phyloP scores from a whole-genome alignment of 1,140 invertebrate species.

The Pachypeltis micranthus region DNA sequence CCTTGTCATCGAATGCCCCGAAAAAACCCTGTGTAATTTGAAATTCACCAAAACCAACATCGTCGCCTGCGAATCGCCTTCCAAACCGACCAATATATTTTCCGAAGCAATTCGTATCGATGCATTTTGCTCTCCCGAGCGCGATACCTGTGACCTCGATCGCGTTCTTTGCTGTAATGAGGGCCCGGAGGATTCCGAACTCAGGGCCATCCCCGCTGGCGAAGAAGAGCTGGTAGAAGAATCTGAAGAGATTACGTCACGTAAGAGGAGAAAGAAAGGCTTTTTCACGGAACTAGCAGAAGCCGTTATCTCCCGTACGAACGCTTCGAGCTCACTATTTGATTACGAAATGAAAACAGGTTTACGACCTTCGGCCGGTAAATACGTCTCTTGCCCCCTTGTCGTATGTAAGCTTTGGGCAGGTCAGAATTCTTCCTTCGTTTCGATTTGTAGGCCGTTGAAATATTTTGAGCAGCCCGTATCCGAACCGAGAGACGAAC shows the following conservation, averaged over 20 bases:
- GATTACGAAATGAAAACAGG: slow-evolving; percentile 4
- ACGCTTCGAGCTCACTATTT: not conserved
- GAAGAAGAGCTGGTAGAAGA: not conserved
- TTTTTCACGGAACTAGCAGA: not conserved
- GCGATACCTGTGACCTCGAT: not conserved
- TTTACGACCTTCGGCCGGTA: not conserved
- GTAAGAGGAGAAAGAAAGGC: not conserved
- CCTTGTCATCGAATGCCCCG: too few species aligned
- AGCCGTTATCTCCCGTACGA: not conserved
- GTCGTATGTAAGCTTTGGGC: not conserved
- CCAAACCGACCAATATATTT: not conserved
- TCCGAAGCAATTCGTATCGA: not conserved
- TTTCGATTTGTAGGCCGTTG: not conserved
- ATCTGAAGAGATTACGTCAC: not conserved
- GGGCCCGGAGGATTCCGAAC: not conserved
- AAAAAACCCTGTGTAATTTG: too few species aligned
- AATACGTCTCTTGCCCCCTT: not conserved
- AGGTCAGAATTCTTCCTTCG: not conserved
- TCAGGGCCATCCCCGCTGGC: not conserved
- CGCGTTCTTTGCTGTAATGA: not conserved
- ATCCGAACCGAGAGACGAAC: too few species aligned
- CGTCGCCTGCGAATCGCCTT: not conserved
- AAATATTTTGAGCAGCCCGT: too few species aligned
- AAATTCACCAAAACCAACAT: not conserved
- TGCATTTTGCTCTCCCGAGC: not conserved